A percentile compares a stretch with the other conserved stretches of the same genome.
These are phyloP conservation scores for Promerops cafer DNA, from an alignment of 2,113 vertebrate species.

Conservation along the genomic window DNA sequence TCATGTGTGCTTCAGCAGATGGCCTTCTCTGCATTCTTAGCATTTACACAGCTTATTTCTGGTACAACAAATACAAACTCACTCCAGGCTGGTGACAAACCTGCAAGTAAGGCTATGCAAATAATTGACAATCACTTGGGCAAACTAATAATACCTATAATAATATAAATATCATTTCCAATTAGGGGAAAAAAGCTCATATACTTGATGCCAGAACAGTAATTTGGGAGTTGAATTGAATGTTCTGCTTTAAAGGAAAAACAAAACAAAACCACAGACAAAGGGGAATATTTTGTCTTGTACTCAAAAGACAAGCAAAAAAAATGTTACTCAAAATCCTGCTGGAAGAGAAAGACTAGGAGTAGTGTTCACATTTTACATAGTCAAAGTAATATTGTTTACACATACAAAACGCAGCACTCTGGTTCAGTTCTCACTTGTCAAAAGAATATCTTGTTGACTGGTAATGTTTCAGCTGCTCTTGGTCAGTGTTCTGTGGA, in stretches of 20 bases:
- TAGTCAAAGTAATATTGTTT: not conserved
- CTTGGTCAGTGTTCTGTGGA: not conserved
- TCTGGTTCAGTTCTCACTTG: not conserved
- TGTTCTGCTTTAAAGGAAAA: not conserved
- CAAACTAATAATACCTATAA: not conserved
- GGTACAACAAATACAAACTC: not conserved
- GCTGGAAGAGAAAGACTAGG: not conserved
- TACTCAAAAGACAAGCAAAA: not conserved
- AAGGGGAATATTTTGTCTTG: not conserved
- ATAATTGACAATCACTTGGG: not conserved
- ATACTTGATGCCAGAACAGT: not conserved
- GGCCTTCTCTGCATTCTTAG: not conserved
- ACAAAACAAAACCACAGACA: not conserved
- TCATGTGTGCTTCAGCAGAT: not conserved
- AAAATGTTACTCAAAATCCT: not conserved
- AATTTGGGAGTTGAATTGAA: not conserved
- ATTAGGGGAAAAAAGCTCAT: not conserved
- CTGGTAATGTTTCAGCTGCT: not conserved
- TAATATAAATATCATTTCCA: not conserved
- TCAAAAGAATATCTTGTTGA: not conserved
- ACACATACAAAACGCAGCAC: not conserved
- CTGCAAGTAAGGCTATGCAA: not conserved
- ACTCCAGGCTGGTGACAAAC: not conserved
- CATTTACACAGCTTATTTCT: not conserved
- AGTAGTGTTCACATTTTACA: not conserved